A percentile compares a stretch with the other conserved stretches of the same genome.
These are phyloP conservation scores for Phaedon cochleariae DNA, from an alignment of 2,888 invertebrate genomes.

Conservation along the genomic window DNA sequence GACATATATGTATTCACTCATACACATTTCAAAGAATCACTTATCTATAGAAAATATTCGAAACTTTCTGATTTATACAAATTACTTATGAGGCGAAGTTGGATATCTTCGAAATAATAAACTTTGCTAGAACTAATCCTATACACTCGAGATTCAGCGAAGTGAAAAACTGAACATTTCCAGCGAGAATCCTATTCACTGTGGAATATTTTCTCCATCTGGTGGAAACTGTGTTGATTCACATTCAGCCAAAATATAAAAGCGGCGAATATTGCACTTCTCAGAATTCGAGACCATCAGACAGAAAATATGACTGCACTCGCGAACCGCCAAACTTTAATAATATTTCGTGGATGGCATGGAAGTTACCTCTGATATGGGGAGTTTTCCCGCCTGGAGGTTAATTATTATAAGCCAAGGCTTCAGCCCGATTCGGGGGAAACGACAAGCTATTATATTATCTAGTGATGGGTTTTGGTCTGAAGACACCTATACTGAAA, in stretches of 20 bases:
- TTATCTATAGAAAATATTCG: no score
- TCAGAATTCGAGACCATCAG: conserved; percentile 38
- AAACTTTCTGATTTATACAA: no score
- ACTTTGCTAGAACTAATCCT: no score
- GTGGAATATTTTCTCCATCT: conserved; percentile 34
- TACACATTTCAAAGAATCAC: no score
- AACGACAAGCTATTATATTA: conserved; percentile 12
- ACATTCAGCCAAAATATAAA: conserved; percentile 21
- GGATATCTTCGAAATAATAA: no score
- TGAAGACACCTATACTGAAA: no score
- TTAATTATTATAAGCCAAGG: conserved; percentile 34
- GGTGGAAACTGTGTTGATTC: conserved; percentile 18
- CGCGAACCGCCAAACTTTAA: conserved; percentile 39
- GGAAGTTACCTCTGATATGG: conserved; percentile 40
- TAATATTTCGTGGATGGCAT: conserved; percentile 43
- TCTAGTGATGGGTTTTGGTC: no score
- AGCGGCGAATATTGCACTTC: conserved; percentile 25
- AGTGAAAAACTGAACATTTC: conserved; percentile 34
- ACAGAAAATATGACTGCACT: conserved; percentile 42
- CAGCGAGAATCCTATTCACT: background rate
- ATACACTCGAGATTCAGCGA: conserved; percentile 15
- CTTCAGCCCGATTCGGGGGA: background rate
- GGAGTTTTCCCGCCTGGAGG: conserved; percentile 27
- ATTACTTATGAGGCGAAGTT: no score
- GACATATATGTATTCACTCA: no score